Evolutionary conservation across 2,888 invertebrate species (phyloP).

Genomic region (Diarsia dahlii): DNA sequence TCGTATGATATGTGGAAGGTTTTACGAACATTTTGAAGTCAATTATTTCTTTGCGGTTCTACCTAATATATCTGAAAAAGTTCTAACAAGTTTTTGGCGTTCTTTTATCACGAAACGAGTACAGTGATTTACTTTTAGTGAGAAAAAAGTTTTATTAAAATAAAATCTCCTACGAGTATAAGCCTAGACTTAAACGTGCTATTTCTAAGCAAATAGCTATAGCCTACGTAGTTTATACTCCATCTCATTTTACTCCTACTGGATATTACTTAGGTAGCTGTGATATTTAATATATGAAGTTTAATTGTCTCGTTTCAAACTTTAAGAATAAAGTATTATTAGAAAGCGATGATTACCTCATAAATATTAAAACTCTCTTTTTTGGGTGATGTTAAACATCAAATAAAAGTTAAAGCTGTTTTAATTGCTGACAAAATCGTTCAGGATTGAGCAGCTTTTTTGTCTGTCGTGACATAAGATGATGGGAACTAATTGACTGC

Average conservation of each 20-base stretch:
- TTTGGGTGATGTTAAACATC: slow-evolving; percentile 31
- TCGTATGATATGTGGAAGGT: slow-evolving; percentile 29
- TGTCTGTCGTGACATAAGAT: too few species aligned
- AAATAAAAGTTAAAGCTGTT: slow-evolving; percentile 25
- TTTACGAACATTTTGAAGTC: slow-evolving; percentile 48
- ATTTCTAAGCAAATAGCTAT: slow-evolving; percentile 62
- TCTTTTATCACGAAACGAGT: slow-evolving; percentile 57
- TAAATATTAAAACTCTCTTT: slow-evolving; percentile 35
- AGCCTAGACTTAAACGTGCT: slow-evolving; percentile 50
- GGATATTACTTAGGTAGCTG: slow-evolving; percentile 40
- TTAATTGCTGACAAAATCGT: slow-evolving; percentile 24
- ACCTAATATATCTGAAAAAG: slow-evolving; percentile 51
- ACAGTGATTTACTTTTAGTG: slow-evolving; percentile 65
- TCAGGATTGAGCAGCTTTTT: slow-evolving; percentile 20
- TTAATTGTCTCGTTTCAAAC: slow-evolving; percentile 49
- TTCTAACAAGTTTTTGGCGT: slow-evolving; percentile 59
- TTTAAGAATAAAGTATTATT: slow-evolving; percentile 49
- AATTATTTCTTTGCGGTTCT: slow-evolving; percentile 41
- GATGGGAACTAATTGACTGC: slow-evolving; percentile 2
- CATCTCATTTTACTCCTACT: slow-evolving; percentile 44
- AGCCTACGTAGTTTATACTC: slow-evolving; percentile 50
- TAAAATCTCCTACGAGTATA: slow-evolving; percentile 50
- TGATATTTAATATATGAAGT: slow-evolving; percentile 58
- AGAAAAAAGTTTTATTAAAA: slow-evolving; percentile 57
- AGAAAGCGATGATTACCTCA: slow-evolving; percentile 32